These are phyloP conservation scores for Trypoxylus dichotomus DNA, from an alignment of 1,140 invertebrate genomes.

Conservation along the genomic window DNA sequence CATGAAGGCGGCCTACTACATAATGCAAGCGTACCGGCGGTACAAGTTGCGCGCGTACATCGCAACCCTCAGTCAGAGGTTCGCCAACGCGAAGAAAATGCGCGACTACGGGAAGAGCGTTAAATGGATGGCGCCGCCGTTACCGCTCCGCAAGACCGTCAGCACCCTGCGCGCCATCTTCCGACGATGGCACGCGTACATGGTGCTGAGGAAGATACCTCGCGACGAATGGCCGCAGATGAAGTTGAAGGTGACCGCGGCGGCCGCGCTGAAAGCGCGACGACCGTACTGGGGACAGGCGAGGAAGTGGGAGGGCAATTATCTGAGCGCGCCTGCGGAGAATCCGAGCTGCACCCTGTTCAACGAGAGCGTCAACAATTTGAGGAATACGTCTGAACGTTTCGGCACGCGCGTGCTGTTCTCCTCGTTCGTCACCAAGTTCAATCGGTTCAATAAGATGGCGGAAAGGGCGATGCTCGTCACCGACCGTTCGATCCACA, in stretches of 20 bases:
- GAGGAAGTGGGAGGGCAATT: constrained; percentile 90
- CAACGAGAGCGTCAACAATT: constrained; percentile 67
- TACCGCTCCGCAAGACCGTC: constrained; percentile 64
- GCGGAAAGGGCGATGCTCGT: constrained; percentile 86
- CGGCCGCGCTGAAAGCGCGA: constrained; percentile 72
- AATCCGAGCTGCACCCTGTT: constrained; percentile 75
- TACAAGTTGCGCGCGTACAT: constrained; percentile 87
- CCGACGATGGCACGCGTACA: constrained; percentile 83
- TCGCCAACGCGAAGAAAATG: constrained; percentile 61
- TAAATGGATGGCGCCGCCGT: constrained; percentile 78
- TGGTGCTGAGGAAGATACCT: constrained; percentile 81
- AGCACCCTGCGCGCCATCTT: constrained; percentile 65
- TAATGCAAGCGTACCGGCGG: constrained; percentile 80
- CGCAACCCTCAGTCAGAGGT: constrained; percentile 64
- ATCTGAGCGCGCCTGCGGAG: constrained; percentile 74
- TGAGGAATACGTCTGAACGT: constrained; percentile 68
- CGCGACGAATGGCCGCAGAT: constrained; percentile 85
- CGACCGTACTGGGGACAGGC: constrained; percentile 81
- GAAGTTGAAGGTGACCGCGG: constrained; percentile 77
- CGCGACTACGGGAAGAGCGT: constrained; percentile 78
- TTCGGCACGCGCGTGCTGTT: constrained; percentile 67
- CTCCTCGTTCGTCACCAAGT: constrained; percentile 65
- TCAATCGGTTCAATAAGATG: constrained; percentile 81
- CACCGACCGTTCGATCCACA: constrained; percentile 87
- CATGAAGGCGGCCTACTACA: constrained; percentile 81